Conservation (phyloP, 2,797 vertebrate species). For the Lates japonicus region DNA sequence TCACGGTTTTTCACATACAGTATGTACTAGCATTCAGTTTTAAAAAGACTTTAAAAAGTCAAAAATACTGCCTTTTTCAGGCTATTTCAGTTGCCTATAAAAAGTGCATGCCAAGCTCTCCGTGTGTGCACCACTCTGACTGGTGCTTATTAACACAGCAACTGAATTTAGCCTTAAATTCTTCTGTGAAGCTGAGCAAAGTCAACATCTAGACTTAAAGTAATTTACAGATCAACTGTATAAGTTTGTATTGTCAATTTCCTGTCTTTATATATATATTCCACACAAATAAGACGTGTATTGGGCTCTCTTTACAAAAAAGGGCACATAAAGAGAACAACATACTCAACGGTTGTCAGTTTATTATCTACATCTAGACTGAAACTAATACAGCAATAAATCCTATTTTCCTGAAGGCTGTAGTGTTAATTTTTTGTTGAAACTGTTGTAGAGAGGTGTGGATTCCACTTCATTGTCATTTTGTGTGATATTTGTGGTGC, state of each 20-base stretch:
- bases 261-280: background rate
- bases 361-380: background rate
- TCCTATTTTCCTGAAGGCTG: too few species aligned
- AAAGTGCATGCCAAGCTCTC: background rate
- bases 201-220: too few species aligned
- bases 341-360: background rate
- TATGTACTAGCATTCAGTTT: background rate
- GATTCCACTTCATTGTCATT: too few species aligned
- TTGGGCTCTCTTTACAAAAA: background rate
- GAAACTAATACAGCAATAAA: too few species aligned
- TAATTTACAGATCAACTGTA: too few species aligned
- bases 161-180: background rate
- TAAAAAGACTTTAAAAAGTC: background rate
- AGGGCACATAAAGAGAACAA: background rate
- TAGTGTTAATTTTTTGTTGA: too few species aligned
- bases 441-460: too few species aligned
- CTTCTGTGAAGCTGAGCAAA: background rate
- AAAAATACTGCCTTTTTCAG: background rate
- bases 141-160: background rate
- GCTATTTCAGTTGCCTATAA: background rate
- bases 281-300: background rate
- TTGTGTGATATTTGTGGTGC: too few species aligned
- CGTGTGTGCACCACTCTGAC: background rate
- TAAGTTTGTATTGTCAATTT: background rate
- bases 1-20: background rate